A percentile compares a stretch with the other conserved stretches of the same genome.
phyloP scores from a whole-genome alignment of 2,113 vertebrate species.

The Gambusia holbrooki region DNA sequence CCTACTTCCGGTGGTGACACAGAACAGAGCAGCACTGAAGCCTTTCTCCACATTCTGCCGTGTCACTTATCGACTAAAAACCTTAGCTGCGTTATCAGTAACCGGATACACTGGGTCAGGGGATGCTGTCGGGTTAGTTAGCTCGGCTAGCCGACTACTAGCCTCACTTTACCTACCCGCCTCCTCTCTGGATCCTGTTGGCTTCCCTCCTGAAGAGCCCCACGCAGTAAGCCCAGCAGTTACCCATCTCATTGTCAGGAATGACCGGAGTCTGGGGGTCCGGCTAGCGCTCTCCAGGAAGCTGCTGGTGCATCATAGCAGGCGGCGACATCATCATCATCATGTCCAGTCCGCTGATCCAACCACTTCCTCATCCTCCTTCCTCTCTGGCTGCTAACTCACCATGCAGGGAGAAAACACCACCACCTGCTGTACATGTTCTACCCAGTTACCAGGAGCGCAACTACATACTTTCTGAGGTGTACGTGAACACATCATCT shows the following conservation, averaged over 20 bases:
- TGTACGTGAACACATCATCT: too few species aligned
- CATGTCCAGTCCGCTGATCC: conserved; percentile 9
- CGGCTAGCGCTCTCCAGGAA: conserved; percentile 13
- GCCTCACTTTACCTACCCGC: conserved; percentile 69
- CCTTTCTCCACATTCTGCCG: too few species aligned
- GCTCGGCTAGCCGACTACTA: conserved; percentile 7
- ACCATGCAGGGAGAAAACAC: not conserved
- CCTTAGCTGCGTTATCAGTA: conserved; percentile 16
- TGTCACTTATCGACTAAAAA: not conserved
- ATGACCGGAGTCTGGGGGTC: conserved; percentile 18
- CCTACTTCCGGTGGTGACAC: not conserved
- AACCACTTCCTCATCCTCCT: conserved; percentile 42
- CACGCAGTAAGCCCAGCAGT: conserved; percentile 78
- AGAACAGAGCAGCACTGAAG: not conserved
- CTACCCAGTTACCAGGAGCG: too few species aligned
- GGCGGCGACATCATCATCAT: conserved; percentile 13
- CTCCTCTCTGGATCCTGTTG: conserved; percentile 79
- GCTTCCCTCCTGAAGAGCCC: conserved; percentile 76
- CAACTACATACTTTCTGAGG: too few species aligned
- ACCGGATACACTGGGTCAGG: conserved; percentile 5
- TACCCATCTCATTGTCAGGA: conserved; percentile 82
- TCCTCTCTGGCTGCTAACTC: not conserved
- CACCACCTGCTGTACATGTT: too few species aligned
- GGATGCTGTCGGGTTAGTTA: conserved; percentile 34
- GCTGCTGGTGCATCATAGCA: conserved; percentile 8